Conservation (phyloP, 2,888 invertebrate species). For the Euspilapteryx auroguttella region DNA sequence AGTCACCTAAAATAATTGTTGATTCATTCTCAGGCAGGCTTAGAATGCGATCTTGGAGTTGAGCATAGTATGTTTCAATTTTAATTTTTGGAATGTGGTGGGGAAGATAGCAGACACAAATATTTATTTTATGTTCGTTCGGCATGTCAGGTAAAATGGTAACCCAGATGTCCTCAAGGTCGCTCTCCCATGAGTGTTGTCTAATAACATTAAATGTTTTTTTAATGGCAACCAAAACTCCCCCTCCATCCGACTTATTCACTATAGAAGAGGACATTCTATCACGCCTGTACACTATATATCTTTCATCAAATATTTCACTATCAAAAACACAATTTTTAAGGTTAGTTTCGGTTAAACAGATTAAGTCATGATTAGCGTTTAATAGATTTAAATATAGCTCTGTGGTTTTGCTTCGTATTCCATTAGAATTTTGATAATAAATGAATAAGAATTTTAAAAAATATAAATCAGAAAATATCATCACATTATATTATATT, state of each 20-base stretch:
- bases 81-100: not conserved
- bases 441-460: constrained; percentile 1
- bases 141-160: not conserved
- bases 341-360: constrained; percentile 4
- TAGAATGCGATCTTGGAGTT: not conserved
- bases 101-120: constrained; percentile 2
- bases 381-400: not conserved
- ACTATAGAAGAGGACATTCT: not conserved
- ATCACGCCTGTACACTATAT: constrained; percentile 3
- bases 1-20: constrained; percentile 2
- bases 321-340: constrained; percentile 1
- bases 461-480: not conserved
- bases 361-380: constrained; percentile 2
- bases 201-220: constrained; percentile 2
- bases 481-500: not conserved
- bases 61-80: not conserved
- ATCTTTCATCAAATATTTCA: constrained; percentile 3
- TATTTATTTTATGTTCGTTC: constrained; percentile 1
- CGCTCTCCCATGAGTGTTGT: too few relatives aligned
- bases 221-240: constrained; percentile 2
- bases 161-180: constrained; percentile 3
- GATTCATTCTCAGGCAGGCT: not conserved
- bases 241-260: constrained; percentile 3
- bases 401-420: not conserved
- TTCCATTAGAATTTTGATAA: constrained; percentile 5